These are phyloP conservation scores for Drosophila sp. DNA, from an alignment of 1,140 invertebrate genomes.

Conservation along the genomic window DNA sequence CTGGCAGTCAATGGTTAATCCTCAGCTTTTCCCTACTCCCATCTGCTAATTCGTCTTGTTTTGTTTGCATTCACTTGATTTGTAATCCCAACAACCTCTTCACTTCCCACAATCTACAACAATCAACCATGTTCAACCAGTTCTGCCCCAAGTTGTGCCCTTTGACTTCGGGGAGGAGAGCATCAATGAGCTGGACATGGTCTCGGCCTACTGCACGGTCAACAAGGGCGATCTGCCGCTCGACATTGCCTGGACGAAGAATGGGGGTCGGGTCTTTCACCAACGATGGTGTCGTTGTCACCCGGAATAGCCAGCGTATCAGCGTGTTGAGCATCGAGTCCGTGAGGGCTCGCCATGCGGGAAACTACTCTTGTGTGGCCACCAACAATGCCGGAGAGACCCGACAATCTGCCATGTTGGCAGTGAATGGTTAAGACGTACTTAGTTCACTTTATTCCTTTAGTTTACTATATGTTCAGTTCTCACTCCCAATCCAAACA, in stretches of 20 bases:
- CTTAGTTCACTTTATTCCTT: conserved; percentile 20
- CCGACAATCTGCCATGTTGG: conserved; percentile 88
- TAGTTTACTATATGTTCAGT: conserved; percentile 6
- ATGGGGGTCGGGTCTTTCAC: conserved; percentile 79
- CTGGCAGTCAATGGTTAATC: conserved; percentile 84
- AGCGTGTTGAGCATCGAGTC: conserved; percentile 89
- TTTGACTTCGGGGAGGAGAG: conserved; percentile 89
- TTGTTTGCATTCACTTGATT: conserved; percentile 83
- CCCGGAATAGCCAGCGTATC: conserved; percentile 88
- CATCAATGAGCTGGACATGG: conserved; percentile 89
- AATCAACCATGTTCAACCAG: conserved; percentile 83
- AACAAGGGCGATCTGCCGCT: conserved; percentile 93
- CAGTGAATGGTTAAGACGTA: conserved; percentile 87
- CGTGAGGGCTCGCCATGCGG: conserved; percentile 87
- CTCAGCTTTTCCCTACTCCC: background rate
- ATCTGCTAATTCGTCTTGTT: conserved; percentile 29
- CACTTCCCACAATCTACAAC: background rate
- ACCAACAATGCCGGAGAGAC: conserved; percentile 90
- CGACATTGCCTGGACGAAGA: conserved; percentile 89
- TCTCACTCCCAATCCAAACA: background rate
- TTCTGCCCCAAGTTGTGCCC: conserved; percentile 88
- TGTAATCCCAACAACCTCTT: conserved; percentile 46
- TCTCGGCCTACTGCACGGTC: conserved; percentile 91
- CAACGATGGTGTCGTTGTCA: conserved; percentile 85
- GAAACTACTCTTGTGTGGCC: conserved; percentile 90